Conservation (phyloP, 2,888 invertebrate genomes). For the Xestia sexstrigata region DNA sequence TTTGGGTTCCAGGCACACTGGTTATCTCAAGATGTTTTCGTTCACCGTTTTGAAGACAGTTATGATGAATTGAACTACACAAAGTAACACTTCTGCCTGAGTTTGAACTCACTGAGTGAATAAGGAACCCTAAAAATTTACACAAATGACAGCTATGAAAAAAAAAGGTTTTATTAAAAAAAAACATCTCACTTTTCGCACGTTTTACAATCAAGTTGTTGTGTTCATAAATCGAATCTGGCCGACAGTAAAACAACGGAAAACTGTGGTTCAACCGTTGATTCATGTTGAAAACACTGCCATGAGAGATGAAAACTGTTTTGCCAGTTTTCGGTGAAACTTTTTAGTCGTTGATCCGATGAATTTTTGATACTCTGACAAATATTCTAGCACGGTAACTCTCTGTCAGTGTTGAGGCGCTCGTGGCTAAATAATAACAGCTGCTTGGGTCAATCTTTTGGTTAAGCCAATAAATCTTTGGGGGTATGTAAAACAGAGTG, state of each 20-base stretch:
- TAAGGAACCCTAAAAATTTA: background rate
- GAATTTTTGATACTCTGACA: no score
- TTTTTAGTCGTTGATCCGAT: no score
- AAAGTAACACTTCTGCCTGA: background rate
- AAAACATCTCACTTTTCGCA: background rate
- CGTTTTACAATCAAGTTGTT: constrained; percentile 28
- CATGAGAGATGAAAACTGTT: constrained; percentile 18
- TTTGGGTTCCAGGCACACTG: no score
- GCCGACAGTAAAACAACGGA: constrained; percentile 41
- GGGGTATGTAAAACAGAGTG: no score
- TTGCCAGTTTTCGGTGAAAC: background rate
- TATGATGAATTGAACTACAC: background rate
- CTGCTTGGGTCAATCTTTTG: background rate
- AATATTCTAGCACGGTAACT: no score
- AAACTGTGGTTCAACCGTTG: constrained; percentile 46
- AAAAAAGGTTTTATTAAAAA: background rate
- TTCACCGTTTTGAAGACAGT: background rate
- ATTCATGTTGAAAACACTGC: constrained; percentile 45
- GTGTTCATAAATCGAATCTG: constrained; percentile 58
- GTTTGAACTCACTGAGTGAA: background rate
- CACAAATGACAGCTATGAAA: background rate
- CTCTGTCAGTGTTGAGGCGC: background rate
- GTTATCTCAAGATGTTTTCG: background rate
- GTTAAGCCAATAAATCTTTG: no score
- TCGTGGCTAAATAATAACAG: background rate